Percentiles rank a stretch among this genome's conserved stretches.
These are phyloP conservation scores for Oryzias javanicus DNA, from an alignment of 2,113 vertebrate species.

Conservation along the genomic window DNA sequence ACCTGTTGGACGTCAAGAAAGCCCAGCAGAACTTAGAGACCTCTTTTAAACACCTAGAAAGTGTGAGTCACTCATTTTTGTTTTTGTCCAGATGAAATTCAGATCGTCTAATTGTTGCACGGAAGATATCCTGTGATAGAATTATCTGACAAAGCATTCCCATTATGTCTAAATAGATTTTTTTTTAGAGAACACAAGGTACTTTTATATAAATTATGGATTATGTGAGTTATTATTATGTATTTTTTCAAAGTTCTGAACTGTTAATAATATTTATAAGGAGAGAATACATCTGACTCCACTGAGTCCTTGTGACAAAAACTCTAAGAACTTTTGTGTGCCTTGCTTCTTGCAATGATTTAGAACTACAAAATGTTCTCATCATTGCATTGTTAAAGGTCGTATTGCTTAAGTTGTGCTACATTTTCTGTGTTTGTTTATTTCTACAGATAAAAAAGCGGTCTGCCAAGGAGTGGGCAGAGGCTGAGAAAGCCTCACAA, in stretches of 20 bases:
- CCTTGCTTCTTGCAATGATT: too few species aligned
- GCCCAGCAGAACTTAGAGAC: slow-evolving; percentile 84
- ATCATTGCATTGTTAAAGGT: neutral
- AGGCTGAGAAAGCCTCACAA: slow-evolving; percentile 83
- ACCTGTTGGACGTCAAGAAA: slow-evolving; percentile 81
- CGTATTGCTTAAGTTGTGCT: neutral
- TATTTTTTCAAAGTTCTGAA: too few species aligned
- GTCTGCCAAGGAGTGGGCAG: slow-evolving; percentile 85
- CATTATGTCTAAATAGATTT: too few species aligned
- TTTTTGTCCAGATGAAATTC: neutral
- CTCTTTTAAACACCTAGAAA: slow-evolving; percentile 83
- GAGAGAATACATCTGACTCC: too few species aligned
- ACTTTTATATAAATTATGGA: too few species aligned
- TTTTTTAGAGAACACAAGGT: too few species aligned
- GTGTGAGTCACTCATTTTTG: slow-evolving; percentile 70
- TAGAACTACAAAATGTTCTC: too few species aligned
- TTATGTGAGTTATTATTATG: too few species aligned
- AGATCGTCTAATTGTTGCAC: neutral
- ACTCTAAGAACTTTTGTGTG: too few species aligned
- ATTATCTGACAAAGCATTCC: too few species aligned
- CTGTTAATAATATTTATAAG: too few species aligned
- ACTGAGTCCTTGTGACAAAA: too few species aligned
- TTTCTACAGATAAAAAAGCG: slow-evolving; percentile 81
- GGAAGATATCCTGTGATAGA: neutral
- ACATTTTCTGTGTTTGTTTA: slow-evolving; percentile 12